Conservation (phyloP, 1,140 invertebrate species). For the Akabosia matsudoensis region DNA sequence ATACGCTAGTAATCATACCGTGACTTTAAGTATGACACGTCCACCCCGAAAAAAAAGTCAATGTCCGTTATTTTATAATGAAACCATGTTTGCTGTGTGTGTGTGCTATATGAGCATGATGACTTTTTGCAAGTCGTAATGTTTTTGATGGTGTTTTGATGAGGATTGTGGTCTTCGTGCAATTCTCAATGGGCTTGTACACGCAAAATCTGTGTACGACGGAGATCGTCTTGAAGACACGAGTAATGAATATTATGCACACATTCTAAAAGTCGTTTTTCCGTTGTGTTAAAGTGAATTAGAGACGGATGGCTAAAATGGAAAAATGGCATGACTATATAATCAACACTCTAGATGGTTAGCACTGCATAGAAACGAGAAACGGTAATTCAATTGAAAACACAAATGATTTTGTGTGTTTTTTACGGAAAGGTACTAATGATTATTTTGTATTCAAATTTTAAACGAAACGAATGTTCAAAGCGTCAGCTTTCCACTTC, state of each 20-base stretch:
- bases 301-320: slow-evolving; percentile 10
- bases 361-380: neutral
- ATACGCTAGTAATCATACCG: slow-evolving; percentile 21
- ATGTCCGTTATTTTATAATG: slow-evolving; percentile 24
- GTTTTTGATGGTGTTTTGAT: neutral
- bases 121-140: neutral
- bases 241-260: slow-evolving; percentile 8
- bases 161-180: neutral
- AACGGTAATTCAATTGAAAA: slow-evolving; percentile 4
- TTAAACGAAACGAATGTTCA: neutral
- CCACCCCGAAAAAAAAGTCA: slow-evolving; percentile 18
- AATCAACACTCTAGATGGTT: neutral
- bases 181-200: neutral
- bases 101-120: slow-evolving; percentile 15
- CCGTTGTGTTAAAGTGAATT: slow-evolving; percentile 23
- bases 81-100: neutral
- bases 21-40: slow-evolving; percentile 21
- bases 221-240: neutral
- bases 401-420: neutral
- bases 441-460: slow-evolving; percentile 16
- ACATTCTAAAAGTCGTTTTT: neutral
- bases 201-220: neutral
- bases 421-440: slow-evolving; percentile 22
- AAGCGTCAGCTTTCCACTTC: too few species aligned
- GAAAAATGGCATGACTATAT: slow-evolving; percentile 2